These are phyloP conservation scores for Lutraria rhynchaena DNA, from an alignment of 1,140 invertebrate species.

Conservation along the genomic window DNA sequence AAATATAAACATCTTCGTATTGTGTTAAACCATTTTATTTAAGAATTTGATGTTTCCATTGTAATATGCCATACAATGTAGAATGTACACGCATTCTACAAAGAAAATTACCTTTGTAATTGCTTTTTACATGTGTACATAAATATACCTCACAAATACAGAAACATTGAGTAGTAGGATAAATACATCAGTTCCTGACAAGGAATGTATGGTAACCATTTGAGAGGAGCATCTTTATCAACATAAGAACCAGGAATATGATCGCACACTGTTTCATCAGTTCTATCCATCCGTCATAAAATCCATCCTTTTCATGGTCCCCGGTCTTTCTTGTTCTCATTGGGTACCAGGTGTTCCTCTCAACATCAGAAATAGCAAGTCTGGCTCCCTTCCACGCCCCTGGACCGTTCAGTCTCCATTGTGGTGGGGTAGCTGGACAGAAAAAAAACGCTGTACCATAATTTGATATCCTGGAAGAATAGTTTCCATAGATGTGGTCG, in stretches of 20 bases:
- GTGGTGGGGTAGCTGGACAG: slow-evolving; percentile 82
- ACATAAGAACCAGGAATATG: slow-evolving; percentile 17
- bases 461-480: slow-evolving; percentile 56
- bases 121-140: background rate
- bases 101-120: background rate
- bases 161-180: no score
- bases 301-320: slow-evolving; percentile 55
- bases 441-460: slow-evolving; percentile 69
- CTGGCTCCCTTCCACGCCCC: slow-evolving; percentile 81
- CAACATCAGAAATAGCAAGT: slow-evolving; percentile 74
- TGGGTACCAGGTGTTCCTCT: slow-evolving; percentile 63
- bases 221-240: slow-evolving; percentile 22
- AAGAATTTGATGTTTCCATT: no score
- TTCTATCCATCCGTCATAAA: slow-evolving; percentile 67
- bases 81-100: background rate
- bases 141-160: background rate
- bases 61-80: no score
- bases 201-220: slow-evolving; percentile 59
- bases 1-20: no score
- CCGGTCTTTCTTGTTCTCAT: slow-evolving; percentile 60
- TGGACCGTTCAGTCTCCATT: slow-evolving; percentile 82
- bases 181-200: slow-evolving; percentile 18
- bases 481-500: slow-evolving; percentile 60
- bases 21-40: no score
- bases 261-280: slow-evolving; percentile 55